Conservation (phyloP, 2,888 invertebrate species). For the Trichogramma dendrolimi region DNA sequence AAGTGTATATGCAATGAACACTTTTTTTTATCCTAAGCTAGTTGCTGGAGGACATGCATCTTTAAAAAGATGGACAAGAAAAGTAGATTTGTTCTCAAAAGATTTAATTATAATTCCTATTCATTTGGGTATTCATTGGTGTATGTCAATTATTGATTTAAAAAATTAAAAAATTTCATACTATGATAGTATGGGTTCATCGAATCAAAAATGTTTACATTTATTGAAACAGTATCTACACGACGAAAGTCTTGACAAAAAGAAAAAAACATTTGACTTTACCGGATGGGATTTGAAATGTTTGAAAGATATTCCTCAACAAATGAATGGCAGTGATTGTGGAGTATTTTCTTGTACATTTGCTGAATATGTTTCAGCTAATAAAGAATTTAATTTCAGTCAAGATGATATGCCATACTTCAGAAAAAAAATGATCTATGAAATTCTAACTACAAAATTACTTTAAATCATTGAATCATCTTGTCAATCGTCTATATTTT, state of each 20-base stretch:
- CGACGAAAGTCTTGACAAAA: conserved; percentile 86
- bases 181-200: conserved; percentile 89
- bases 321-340: conserved; percentile 96
- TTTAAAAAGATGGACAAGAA: conserved; percentile 89
- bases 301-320: conserved; percentile 81
- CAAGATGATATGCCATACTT: conserved; percentile 94
- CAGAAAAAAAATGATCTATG: conserved; percentile 84
- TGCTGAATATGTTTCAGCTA: conserved; percentile 83
- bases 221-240: conserved; percentile 73
- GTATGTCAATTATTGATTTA: conserved; percentile 80
- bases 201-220: conserved; percentile 71
- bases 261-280: conserved; percentile 68
- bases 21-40: conserved; percentile 90
- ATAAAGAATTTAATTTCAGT: conserved; percentile 73
- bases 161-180: conserved; percentile 69
- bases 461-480: conserved; percentile 47
- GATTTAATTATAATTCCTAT: conserved; percentile 87
- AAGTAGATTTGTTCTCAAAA: conserved; percentile 80
- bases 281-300: conserved; percentile 65
- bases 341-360: conserved; percentile 97
- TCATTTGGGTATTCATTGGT: conserved; percentile 96
- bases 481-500: too few relatives aligned
- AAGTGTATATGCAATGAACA: conserved; percentile 83
- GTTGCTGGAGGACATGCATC: conserved; percentile 73
- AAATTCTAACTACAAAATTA: conserved; percentile 74